phyloP scores from a whole-genome alignment of 2,797 vertebrate species.

The Echeneis naucrates region DNA sequence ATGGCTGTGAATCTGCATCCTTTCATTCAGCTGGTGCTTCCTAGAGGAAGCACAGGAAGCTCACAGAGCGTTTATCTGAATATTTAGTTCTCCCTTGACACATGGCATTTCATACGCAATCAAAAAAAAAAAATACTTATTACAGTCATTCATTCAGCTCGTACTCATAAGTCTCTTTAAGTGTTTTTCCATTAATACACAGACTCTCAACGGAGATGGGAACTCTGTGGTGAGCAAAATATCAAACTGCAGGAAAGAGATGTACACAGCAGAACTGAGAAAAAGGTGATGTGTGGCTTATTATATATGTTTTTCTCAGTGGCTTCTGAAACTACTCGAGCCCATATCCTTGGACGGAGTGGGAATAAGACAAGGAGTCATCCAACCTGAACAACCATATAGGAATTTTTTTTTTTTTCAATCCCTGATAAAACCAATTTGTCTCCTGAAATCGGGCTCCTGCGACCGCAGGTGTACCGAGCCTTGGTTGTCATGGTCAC shows the following conservation, averaged over 20 bases:
- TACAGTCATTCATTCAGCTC: conserved; percentile 18
- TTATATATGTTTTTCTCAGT: neutral
- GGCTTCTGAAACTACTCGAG: neutral
- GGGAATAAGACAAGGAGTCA: too few relatives aligned
- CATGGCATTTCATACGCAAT: conserved; percentile 11
- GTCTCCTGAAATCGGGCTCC: too few relatives aligned
- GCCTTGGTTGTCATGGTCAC: too few relatives aligned
- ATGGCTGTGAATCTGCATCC: conserved; percentile 42
- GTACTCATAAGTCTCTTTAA: neutral
- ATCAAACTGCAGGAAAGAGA: neutral
- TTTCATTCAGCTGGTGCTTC: conserved; percentile 49
- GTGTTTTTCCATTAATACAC: conserved; percentile 2
- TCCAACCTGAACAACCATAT: too few relatives aligned
- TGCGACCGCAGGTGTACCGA: too few relatives aligned
- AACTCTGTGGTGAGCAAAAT: conserved; percentile 2
- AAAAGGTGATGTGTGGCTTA: conserved; percentile 2
- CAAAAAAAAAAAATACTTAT: conserved; percentile 19
- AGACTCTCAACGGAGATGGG: conserved; percentile 8
- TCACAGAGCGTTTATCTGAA: conserved; percentile 25
- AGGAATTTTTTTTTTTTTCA: too few relatives aligned
- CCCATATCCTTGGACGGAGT: neutral
- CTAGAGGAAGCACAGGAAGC: conserved; percentile 38
- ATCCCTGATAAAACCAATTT: too few relatives aligned
- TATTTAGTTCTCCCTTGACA: conserved; percentile 9
- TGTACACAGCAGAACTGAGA: neutral